Percentiles rank a stretch among this genome's conserved stretches.
These are phyloP conservation scores for Crossaster papposus DNA, from an alignment of 53 echinoderm and acorn worm genomes.

Conservation along the genomic window DNA sequence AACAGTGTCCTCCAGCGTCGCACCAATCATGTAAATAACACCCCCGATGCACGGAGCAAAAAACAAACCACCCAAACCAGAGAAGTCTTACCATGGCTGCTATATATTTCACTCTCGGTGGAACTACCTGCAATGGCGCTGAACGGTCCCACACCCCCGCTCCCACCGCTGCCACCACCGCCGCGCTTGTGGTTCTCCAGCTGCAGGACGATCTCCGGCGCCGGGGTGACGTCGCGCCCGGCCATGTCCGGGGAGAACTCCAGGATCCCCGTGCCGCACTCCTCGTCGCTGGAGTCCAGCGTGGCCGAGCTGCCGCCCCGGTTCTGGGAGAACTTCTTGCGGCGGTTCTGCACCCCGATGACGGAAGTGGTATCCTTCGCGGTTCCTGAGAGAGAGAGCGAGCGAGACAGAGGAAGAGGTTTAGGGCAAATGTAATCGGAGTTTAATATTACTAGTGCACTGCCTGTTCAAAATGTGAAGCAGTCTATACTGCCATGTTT, in stretches of 20 bases:
- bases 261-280: constrained; percentile 96
- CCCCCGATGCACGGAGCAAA: constrained; percentile 24
- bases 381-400: constrained; percentile 19
- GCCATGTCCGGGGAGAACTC: constrained; percentile 99
- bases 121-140: constrained; percentile 91
- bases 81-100: constrained; percentile 60
- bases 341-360: constrained; percentile 43
- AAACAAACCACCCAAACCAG: not conserved
- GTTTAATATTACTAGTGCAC: not conserved
- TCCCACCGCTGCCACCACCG: constrained; percentile 48
- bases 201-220: constrained; percentile 69
- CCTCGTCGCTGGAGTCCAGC: constrained; percentile 81
- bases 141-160: constrained; percentile 64
- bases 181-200: constrained; percentile 60
- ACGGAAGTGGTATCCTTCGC: constrained; percentile 42
- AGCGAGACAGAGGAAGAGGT: too few relatives aligned
- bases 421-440: not conserved
- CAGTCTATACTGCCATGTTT: too few relatives aligned
- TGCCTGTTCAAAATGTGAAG: too few relatives aligned
- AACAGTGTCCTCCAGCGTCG: not conserved
- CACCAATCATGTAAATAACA: not conserved
- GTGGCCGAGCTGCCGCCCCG: constrained; percentile 73
- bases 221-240: constrained; percentile 96
- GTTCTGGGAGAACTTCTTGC: constrained; percentile 70
- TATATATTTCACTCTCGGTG: constrained; percentile 59